Base-by-base conservation (phyloP, 2,888 invertebrate genomes). In the Belgica antarctica region DNA sequence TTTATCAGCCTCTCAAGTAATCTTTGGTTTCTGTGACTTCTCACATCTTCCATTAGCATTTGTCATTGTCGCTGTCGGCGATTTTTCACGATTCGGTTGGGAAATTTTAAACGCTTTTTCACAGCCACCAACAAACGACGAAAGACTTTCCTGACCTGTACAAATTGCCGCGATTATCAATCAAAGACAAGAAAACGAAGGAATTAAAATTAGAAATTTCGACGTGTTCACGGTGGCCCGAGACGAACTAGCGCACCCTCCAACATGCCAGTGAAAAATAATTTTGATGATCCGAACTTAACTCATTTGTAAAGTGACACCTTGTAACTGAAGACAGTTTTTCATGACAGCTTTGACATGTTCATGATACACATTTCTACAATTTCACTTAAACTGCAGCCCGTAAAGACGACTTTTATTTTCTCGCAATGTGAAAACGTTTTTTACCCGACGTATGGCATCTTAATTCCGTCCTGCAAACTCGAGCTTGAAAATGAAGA, bases 291-390 rank as follows among this genome's bases (percentile, higher is more conserved):
- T n/a, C 68, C 24, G 27, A 34, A 41, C n/a, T 28, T 19, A 25
- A 27, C 52, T 31, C 68, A 68, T 68, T 68, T 68, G 68, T 68
- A 28, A 28, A 57, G 22, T 57, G 28, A 27, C 68, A 68, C 57
- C 68, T 68, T 68, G 25, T 68, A 46, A 65, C 68, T 47, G 47
- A 28, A 57, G 68, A 52, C 52, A 68, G 52, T 27, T 22, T 10
- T 27, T 19, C 25, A 19, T 19, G 59, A 57, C 46, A 15, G 47
- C 10, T 27, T 68, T 68, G 68, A 68, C 68, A 68, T 46, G 24
- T 31, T 68, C 68, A 34, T 68, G 57, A 68, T 68, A 57, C 47
- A 34, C 34, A 15, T 66, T 41, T 47, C 65, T n/a, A 46, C 12
- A 46, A 22, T 19, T 24, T 52, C 52, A 22, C 24, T 52, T 15